Evolutionary conservation across 2,888 invertebrate genomes (phyloP), one percentile per base, ranked within the genome.

Genomic region (Tachina lurida): DNA sequence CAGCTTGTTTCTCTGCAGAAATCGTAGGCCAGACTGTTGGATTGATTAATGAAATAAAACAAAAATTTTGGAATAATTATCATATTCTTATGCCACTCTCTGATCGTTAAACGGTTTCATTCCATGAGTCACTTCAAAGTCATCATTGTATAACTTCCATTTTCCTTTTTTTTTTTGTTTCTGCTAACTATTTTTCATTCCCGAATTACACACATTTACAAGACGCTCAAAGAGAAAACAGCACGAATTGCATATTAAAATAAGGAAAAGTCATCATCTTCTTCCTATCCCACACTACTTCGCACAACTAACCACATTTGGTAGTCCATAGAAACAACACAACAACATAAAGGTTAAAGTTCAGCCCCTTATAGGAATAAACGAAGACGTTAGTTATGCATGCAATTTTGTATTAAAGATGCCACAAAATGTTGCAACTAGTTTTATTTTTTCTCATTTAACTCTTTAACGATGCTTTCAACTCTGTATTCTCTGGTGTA

Each of bases 191-290:
- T 47, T 31, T 47, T 13, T 65, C 17, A 41, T 70, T 17, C 17
- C 15, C 68, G 60, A 80, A 65, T 54, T 47, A 10, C n/a, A 74
- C 47, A 49, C 52, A 52, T 77, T 65, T 45, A 54, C 49, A 76
- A 19, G 63, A 71, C 17, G 39, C 49, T 71, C 49, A 58, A 78
- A 78, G 88, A 89, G 87, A 91, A 90, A 90, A 90, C 90, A 90
- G 88, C 90, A 91, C 91, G 91, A 91, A 90, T 89, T 89, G 90
- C 89, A 91, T 90, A 91, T 91, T 91, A 90, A 91, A 91, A 89
- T 89, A 88, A 87, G 75, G 87, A 87, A 79, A 79, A 70, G 63
- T 47, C 39, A 2, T 56, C 71, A 63, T 63, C 63, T 31, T 41
- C 54, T 52, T 70, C 19, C 13, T 15, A 22, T 62, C 47, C 63